Evolutionary conservation across 2,888 invertebrate species (phyloP), one percentile per base, ranked within the genome.

Genomic region (Entomobrya multifasciata): DNA sequence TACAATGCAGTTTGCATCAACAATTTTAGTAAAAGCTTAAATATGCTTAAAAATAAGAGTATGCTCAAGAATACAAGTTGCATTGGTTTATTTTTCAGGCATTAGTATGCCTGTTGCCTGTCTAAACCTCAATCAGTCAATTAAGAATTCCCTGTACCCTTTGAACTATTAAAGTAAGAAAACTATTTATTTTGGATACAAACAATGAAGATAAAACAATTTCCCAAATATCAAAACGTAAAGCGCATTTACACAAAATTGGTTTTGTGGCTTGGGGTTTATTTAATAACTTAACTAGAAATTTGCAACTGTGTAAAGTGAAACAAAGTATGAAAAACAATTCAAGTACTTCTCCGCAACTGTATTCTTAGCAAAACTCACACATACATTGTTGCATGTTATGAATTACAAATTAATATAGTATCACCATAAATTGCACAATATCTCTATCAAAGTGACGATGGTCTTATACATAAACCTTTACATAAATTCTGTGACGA

Each of bases 261-360:
- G 52, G 72, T 72, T n/a, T 72, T 52, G 49, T 52, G 52, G 72
- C 72, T 52, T 52, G 49, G 27, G 72, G 36, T 72, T 52, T 30
- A n/a, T 72, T 52, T 52, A 52, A 72, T 52, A 52, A 52, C 72
- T 30, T 27, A 13, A 49, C 27, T 52, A 20, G 25, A 47, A 44
- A 36, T 36, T 47, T 47, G 13, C 3, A 47, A 5, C 3, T 60
- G 27, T 27, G n/a, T 65, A 30, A 67, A 67, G 44, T 67, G 67
- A 67, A 67, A 67, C 44, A 44, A 67, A 67, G 67, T 67, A 67
- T 44, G 22, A 41, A 67, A 67, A 44, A 22, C 67, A 44, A 44
- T 67, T 67, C 41, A 67, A 67, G 67, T 67, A 67, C 17, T 22
- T 22, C 22, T 67, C 44, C 11, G 44, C 67, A 67, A n/a, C n/a